Base-by-base conservation (phyloP, 2,113 vertebrate species). In the Elaphurus davidianus region DNA sequence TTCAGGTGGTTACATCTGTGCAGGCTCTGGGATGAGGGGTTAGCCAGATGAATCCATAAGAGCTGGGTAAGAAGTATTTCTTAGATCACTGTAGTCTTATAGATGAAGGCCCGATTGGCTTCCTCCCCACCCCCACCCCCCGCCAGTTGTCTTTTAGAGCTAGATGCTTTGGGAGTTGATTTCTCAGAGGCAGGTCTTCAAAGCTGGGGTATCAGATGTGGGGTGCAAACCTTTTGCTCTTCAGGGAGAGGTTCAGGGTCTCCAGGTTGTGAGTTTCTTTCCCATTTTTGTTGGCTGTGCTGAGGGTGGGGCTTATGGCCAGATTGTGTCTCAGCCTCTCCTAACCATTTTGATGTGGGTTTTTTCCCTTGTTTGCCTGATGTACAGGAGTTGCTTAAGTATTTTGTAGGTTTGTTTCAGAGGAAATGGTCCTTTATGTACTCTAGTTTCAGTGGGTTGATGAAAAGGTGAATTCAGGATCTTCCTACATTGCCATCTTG, bases 51-150 rank as follows among this genome's bases (percentile, higher is more conserved):
- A 50, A 23, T 43, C 23, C 30, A 5, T 16, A 54, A 25, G 15
- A 59, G 21, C 43, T 43, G 21, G 3, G 19, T 59, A n/a, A 60
- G 40, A 79, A 60, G 3, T 36, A 6, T 91, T 79, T 79, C 89
- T 54, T n/a, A 82, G 33, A 54, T 82, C 11, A 52, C 79, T 82
- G 33, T 54, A 23, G 30, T 82, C 55, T 91, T 76, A 12, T 16
- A 6, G 14, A 47, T 79, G 21, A 33, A 91, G 43, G 3, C 23
- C n/a, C 6, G 11, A 27, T 43, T 36, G 50, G 21, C 19, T 54
- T 81, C 52, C n/a, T n/a, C n/a, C n/a, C n/a, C n/a, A n/a, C n/a
- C 33, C 15, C 4, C 4, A 40, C 3, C 6, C 1, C 33, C 1
- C 6, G 1, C 16, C 33, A 71, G 17, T 36, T 36, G 19, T 71